Base-by-base conservation (phyloP, 1,140 invertebrate species). In the Drosophila burlai region DNA sequence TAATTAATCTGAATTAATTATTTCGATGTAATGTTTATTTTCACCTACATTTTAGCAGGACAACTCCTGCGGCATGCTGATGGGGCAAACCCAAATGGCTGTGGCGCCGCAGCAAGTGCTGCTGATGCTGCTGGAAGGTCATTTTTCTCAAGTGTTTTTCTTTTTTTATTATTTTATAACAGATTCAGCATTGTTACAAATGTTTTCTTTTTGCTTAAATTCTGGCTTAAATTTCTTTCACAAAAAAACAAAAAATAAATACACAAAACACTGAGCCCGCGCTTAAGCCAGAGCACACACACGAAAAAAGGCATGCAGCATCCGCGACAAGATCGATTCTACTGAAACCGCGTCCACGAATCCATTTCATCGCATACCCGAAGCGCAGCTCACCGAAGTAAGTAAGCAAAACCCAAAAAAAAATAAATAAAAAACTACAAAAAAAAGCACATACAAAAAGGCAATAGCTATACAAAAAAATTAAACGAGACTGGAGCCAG, bases 281-380 rank as follows among this genome's bases (percentile, higher is more conserved):
- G 68, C 46, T 64, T 54, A 26, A 40, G 36, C 57, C 52, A 26
- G 21, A 40, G 61, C 61, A 69, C 64, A 72, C 65, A 43, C 61
- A 21, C 38, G 26, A 43, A 24, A 42, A 72, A 59, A 61, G 65
- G 47, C 78, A 91, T 91, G 79, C 81, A 84, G 79, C 82, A 81
- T 69, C 77, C 79, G 75, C 89, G 90, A 90, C 89, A 91, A 91
- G 89, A 91, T 91, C 89, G 84, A 91, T 91, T 91, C 89, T 91
- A 91, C 89, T 91, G 84, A 91, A 83, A 60, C 54, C 72, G 50
- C 72, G 59, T 67, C 66, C 76, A 63, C 50, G 58, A 52, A 76
- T 77, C 75, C 65, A 63, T 47, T 43, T 36, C 66, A 46, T 26
- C 60, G 43, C 31, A 60, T 62, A 65, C 72, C 46, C 71, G 71